phyloP scores from a whole-genome alignment of 2,797 vertebrate genomes.

The Toxotes lorentzi region DNA sequence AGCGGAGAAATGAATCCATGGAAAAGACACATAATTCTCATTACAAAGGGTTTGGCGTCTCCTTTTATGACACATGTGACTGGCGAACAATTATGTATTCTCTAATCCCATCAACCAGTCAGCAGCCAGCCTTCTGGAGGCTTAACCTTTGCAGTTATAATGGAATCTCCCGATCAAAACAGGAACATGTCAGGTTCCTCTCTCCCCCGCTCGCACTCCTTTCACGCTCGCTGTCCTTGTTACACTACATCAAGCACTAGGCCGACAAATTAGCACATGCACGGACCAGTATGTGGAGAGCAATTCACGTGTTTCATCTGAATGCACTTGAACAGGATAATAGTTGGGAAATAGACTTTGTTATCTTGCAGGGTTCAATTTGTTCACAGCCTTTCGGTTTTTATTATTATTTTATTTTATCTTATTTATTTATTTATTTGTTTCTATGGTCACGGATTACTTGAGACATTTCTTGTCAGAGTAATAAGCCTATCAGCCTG shows the following conservation, averaged over 20 bases:
- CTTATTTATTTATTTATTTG: conserved; percentile 5
- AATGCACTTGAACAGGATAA: conserved; percentile 49
- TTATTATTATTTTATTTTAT: conserved; percentile 42
- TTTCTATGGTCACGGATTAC: conserved; percentile 80
- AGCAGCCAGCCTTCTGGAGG: conserved; percentile 65
- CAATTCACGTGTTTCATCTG: conserved; percentile 33
- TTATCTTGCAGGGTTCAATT: conserved; percentile 54
- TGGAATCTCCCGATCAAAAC: conserved; percentile 75
- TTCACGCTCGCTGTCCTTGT: conserved; percentile 45
- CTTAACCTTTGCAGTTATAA: conserved; percentile 71
- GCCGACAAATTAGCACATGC: conserved; percentile 54
- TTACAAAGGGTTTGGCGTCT: conserved; percentile 81
- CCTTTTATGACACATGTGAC: conserved; percentile 82
- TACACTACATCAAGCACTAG: conserved; percentile 46
- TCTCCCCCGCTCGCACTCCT: conserved; percentile 12
- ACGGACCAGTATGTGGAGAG: conserved; percentile 40
- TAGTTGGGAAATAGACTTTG: conserved; percentile 39
- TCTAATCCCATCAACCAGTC: conserved; percentile 77
- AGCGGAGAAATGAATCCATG: conserved; percentile 82
- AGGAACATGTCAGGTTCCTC: conserved; percentile 61
- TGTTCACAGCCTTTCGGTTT: conserved; percentile 63
- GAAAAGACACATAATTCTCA: conserved; percentile 85
- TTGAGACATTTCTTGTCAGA: conserved; percentile 75
- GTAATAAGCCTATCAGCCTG: conserved; percentile 60
- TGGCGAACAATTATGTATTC: conserved; percentile 80